A percentile compares a stretch with the other conserved stretches of the same genome.
Evolutionary conservation across 23 tunicate species (phyloP).

Genomic region (Trididemnum clinides): DNA sequence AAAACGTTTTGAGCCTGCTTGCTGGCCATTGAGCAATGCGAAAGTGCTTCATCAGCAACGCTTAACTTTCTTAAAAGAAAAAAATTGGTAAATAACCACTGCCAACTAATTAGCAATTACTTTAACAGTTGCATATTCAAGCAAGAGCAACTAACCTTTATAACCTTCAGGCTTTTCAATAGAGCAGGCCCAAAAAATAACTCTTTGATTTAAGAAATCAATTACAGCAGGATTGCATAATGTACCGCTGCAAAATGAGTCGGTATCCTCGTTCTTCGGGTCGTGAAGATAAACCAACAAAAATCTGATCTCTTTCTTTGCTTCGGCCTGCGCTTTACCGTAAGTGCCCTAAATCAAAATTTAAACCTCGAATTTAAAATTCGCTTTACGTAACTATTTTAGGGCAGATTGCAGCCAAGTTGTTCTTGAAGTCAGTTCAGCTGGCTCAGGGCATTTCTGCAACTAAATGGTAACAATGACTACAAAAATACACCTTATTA

Average conservation of each 20-base stretch:
- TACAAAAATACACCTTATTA: too few species aligned
- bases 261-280: slow-evolving; percentile 48
- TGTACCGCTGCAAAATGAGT: slow-evolving; percentile 50
- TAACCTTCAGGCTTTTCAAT: slow-evolving; percentile 83
- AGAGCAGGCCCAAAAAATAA: slow-evolving; percentile 85
- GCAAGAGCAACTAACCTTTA: slow-evolving; percentile 74
- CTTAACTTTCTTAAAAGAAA: too few species aligned
- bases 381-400: too few species aligned
- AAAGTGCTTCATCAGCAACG: too few species aligned
- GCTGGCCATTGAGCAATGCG: too few species aligned
- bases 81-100: too few species aligned
- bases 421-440: too few species aligned
- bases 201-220: slow-evolving; percentile 61
- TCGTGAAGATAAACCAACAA: slow-evolving; percentile 74
- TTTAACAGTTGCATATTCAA: too few species aligned
- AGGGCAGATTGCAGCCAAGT: too few species aligned
- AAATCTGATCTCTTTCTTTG: slow-evolving; percentile 53
- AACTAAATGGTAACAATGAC: background rate
- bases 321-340: slow-evolving; percentile 66
- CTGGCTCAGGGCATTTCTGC: background rate
- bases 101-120: too few species aligned
- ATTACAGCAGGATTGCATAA: slow-evolving; percentile 53
- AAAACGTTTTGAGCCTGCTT: too few species aligned
- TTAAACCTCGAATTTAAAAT: too few species aligned
- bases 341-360: slow-evolving; percentile 70